A percentile compares a stretch with the other conserved stretches of the same genome.
Evolutionary conservation across 2,113 vertebrate genomes (phyloP).

Genomic region (Pedionomus torquatus): DNA sequence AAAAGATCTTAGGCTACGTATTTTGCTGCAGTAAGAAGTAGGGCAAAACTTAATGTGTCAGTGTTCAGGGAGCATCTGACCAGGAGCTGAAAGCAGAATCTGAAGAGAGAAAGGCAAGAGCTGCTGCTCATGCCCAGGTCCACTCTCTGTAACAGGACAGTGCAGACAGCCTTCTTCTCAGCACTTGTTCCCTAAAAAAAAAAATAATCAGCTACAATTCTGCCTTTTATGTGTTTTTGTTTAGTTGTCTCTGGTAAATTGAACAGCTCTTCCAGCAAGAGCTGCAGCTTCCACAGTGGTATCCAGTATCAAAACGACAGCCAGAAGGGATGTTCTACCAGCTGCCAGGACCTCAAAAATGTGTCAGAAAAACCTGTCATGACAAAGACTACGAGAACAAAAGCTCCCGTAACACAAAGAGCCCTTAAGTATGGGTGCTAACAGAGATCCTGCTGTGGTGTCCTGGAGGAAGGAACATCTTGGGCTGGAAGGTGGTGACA

Average conservation of each 20-base stretch:
- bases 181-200: background rate
- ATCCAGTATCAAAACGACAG: background rate
- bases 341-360: background rate
- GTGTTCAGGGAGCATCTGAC: rapidly evolving
- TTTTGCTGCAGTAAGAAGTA: background rate
- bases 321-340: background rate
- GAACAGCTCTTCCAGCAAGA: background rate
- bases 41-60: background rate
- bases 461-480: background rate
- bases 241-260: background rate
- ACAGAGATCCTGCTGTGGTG: rapidly evolving
- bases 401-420: background rate
- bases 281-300: background rate
- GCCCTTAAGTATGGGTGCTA: background rate
- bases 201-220: background rate
- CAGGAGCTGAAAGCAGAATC: background rate
- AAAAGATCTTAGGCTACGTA: background rate
- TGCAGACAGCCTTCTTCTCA: background rate
- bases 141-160: background rate
- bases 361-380: background rate
- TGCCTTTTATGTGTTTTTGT: background rate
- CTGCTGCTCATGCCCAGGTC: background rate
- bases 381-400: background rate
- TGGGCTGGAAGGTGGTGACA: background rate
- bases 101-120: background rate